Base-by-base conservation (phyloP, 2,113 vertebrate species). In the Pteronura brasiliensis region DNA sequence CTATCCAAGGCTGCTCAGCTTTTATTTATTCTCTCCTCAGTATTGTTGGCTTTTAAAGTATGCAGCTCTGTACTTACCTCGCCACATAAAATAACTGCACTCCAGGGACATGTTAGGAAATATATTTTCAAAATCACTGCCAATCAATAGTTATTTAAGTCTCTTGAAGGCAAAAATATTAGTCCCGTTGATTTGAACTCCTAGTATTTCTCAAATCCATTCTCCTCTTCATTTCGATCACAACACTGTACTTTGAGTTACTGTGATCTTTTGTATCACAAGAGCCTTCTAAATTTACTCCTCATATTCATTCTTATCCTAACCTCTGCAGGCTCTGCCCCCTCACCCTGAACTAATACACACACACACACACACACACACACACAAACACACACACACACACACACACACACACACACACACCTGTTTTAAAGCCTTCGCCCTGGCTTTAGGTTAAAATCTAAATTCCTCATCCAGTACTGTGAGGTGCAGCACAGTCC, bases 111-210 rank as follows among this genome's bases (percentile, higher is more conserved):
- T 82, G 52, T 72, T 90, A 63, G 57, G 34, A 91, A 97, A 93
- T 79, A 77, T 29, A 67, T n/a, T 90, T 65, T 93, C 81, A 59
- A 47, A 72, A 95, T 93, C 57, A 95, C 65, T 97, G 76, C 77
- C 72, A 94, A 89, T 79, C 85, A 93, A 94, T 86, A 76, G 11
- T 85, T 97, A 67, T 77, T 88, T 82, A 90, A 90, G 34, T 88
- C 59, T 92, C 49, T 27, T 39, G 3, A 80, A 90, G 67, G 72
- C 10, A 18, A 74, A 94, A 81, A 57, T 67, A 61, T 42, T 55
- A 14, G 39, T 80, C 21, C 36, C 57, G 65, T 93, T 82, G 27
- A 67, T 83, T 57, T 84, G 74, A 95, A 29, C 55, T 85, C 17
- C 27, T 63, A n/a, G 36, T 5, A 59, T 36, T 36, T 86, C 81